A percentile compares a stretch with the other conserved stretches of the same genome.
phyloP scores from a whole-genome alignment of 37 sponge, comb jelly and placozoan species.

The Eunapius fragilis region DNA sequence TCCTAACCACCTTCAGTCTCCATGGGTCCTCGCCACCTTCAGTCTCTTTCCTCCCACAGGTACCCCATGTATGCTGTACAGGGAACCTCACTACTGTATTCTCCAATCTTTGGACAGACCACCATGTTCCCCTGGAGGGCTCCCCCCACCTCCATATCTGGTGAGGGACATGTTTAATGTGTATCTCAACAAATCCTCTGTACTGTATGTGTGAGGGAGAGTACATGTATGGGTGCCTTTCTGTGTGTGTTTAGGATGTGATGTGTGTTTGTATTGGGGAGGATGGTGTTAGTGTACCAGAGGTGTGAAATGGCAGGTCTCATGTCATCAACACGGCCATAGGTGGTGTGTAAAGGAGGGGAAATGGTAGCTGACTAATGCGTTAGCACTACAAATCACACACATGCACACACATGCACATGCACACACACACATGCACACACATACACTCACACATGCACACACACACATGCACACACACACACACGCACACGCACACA shows the following conservation, averaged over 20 bases:
- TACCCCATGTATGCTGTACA: constrained; percentile 18
- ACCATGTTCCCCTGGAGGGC: constrained; percentile 46
- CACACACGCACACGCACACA: too few species aligned
- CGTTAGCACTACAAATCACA: neutral
- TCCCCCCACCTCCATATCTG: constrained; percentile 13
- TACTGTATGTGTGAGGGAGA: neutral
- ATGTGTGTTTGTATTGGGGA: neutral
- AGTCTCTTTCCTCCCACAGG: constrained; percentile 2
- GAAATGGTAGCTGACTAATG: too few species aligned
- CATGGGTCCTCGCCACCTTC: too few species aligned
- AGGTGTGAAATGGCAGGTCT: too few species aligned
- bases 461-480: too few species aligned
- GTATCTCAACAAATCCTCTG: neutral
- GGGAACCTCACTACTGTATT: constrained; percentile 43
- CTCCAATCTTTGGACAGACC: constrained; percentile 48
- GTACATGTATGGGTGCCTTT: neutral
- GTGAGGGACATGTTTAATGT: neutral
- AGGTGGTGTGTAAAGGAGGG: too few species aligned
- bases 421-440: too few species aligned
- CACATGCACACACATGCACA: neutral
- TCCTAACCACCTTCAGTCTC: too few species aligned
- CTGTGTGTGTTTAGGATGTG: neutral
- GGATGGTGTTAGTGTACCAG: too few species aligned
- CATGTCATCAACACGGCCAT: too few species aligned
- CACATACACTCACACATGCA: too few species aligned